Percentiles rank a stretch among this genome's conserved stretches.
Evolutionary conservation across 2,888 invertebrate species (phyloP).

Genomic region (Chloroclystis v-ata): DNA sequence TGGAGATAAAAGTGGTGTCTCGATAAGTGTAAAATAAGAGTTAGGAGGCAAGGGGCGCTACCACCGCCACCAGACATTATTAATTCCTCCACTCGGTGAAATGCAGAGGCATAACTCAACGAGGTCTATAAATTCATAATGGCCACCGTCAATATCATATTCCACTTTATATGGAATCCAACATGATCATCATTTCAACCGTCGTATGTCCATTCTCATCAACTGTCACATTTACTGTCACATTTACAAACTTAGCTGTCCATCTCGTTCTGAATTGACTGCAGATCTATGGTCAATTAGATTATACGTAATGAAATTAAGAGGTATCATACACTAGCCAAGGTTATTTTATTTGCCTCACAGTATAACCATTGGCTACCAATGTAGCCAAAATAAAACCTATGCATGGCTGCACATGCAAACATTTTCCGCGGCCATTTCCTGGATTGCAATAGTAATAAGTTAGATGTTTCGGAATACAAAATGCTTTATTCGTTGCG

Average conservation of each 20-base stretch:
- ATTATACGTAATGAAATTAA: too few relatives aligned
- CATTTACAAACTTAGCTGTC: too few relatives aligned
- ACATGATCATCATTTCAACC: too few relatives aligned
- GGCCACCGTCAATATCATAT: conserved; percentile 32
- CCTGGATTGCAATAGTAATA: conserved; percentile 17
- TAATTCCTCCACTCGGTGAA: conserved; percentile 43
- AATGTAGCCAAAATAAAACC: conserved; percentile 12
- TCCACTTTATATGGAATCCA: too few relatives aligned
- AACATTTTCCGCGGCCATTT: conserved; percentile 14
- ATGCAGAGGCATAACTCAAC: conserved; percentile 37
- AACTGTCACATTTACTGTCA: too few relatives aligned
- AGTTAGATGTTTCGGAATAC: conserved; percentile 12
- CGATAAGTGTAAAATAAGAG: conserved; percentile 65
- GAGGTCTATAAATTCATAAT: conserved; percentile 41
- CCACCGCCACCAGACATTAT: conserved; percentile 41
- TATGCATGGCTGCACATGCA: conserved; percentile 14
- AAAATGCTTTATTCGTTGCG: conserved; percentile 12
- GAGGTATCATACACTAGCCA: background rate
- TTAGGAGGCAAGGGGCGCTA: conserved; percentile 37
- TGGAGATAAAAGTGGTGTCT: conserved; percentile 60
- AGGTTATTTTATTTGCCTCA: background rate
- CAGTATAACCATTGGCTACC: conserved; percentile 9
- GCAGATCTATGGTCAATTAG: too few relatives aligned
- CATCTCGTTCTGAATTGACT: too few relatives aligned
- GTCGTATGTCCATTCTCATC: too few relatives aligned